Evolutionary conservation across 1,140 invertebrate genomes (phyloP), one percentile per base, ranked within the genome.

Genomic region (Panagrolaimus sp.): DNA sequence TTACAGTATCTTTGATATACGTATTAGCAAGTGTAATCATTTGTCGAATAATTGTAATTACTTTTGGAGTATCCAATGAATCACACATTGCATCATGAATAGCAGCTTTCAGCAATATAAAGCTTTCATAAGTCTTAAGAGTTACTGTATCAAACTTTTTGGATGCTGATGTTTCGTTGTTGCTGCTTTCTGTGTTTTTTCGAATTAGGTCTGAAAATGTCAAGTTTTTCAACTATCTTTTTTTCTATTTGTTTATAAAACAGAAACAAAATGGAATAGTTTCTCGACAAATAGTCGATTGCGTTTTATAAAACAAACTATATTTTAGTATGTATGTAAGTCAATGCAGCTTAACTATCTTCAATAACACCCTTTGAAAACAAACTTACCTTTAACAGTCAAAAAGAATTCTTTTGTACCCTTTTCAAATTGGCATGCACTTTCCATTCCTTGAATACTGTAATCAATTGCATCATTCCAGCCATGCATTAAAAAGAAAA

Each of bases 401-500:
- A 97, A 84, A 81, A 96, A 96, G 80, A 96, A 98, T 86, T 98
- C 93, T 90, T 92, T 93, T 11, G 92, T 86, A 70, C 90, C 87
- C 84, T 92, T 93, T 83, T 96, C 91, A 86, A 90, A 96, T 74
- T 91, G 89, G 8, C 93, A 85, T 4, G 94, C 92, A 84, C 90
- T 90, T 74, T 94, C 92, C 93, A 98, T 96, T 0, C 93, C 96
- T 76, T 91, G 91, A 48, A 62, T 20, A 57, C 77, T 95, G 81
- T 98, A 99, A 86, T 99, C 96, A 1, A 99, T 84, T 0, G 93
- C 96, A 78, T 98, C 95, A 74, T 93, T 93, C 96, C 96, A 99
- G 0, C 92, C 90, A 84, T 99, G 96, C 20, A 99, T 85, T 0
- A 99, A 85, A 84, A 98, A 99, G 0, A 92, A 90, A 42, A 99